A percentile compares a stretch with the other conserved stretches of the same genome.
These are phyloP conservation scores for Tenthredo distinguenda DNA, from an alignment of 2,888 invertebrate genomes.

Conservation along the genomic window DNA sequence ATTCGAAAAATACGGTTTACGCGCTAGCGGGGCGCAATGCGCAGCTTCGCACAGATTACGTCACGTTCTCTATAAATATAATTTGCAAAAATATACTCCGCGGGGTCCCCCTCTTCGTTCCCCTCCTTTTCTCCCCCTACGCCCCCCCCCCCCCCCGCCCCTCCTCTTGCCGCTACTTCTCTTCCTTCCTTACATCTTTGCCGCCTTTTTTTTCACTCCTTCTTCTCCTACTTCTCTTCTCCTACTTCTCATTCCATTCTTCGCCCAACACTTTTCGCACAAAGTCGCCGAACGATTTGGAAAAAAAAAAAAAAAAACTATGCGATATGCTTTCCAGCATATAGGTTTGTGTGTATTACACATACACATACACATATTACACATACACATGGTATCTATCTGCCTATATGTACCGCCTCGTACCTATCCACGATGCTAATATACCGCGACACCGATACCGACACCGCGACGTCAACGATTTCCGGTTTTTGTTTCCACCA, in stretches of 20 bases:
- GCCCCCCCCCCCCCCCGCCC: not conserved
- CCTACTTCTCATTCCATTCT: not conserved
- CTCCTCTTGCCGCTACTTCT: not conserved
- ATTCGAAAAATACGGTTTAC: slow-evolving; percentile 1
- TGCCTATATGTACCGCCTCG: not conserved
- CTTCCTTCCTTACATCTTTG: not conserved
- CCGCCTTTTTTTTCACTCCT: not conserved
- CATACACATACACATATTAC: not conserved
- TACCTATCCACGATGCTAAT: not conserved
- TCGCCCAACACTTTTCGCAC: not conserved
- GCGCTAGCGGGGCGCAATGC: not conserved
- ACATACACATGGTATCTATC: not conserved
- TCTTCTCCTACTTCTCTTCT: not conserved
- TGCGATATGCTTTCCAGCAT: not conserved
- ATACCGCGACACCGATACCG: not conserved
- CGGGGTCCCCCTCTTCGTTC: not conserved
- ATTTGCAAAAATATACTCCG: slow-evolving; percentile 31
- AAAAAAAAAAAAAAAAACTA: not conserved
- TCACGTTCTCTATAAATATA: not conserved
- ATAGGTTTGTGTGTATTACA: not conserved
- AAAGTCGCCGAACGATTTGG: not conserved
- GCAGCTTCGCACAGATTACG: slow-evolving; percentile 11
- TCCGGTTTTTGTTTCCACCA: slow-evolving; percentile 16
- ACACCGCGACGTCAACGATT: slow-evolving; percentile 3
- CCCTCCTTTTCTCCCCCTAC: too few relatives aligned